A percentile compares a stretch with the other conserved stretches of the same genome.
phyloP scores from a whole-genome alignment of 2,888 invertebrate genomes.

The Pomacea canaliculata region DNA sequence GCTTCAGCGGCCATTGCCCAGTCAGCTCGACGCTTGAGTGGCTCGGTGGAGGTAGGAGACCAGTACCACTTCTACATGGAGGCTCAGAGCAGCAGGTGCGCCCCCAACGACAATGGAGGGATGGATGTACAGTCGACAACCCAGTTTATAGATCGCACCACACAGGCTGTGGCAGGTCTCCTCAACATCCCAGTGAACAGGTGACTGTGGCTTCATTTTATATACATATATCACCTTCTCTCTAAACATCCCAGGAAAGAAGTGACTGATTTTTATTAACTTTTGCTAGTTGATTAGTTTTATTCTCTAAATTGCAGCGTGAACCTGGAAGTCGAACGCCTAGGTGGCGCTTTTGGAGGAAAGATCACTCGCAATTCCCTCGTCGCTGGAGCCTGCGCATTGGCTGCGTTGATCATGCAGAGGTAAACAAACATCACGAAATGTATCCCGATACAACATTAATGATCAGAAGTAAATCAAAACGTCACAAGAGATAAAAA shows the following conservation, averaged over 20 bases:
- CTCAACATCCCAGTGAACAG: constrained; percentile 54
- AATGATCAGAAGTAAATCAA: no score
- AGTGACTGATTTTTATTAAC: no score
- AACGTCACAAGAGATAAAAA: no score
- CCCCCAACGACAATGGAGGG: constrained; percentile 77
- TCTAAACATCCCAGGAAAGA: no score
- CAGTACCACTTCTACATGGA: constrained; percentile 78
- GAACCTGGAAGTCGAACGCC: constrained; percentile 78
- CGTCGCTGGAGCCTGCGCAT: constrained; percentile 77
- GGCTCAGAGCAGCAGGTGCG: constrained; percentile 41
- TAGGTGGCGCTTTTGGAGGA: constrained; percentile 86
- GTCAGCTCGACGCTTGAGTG: constrained; percentile 24
- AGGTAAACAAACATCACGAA: constrained; percentile 34
- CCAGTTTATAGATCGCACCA: constrained; percentile 56
- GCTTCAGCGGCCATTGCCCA: constrained; percentile 27
- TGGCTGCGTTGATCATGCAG: constrained; percentile 72
- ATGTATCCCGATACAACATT: no score
- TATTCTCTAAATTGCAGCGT: constrained; percentile 71
- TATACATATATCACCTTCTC: no score
- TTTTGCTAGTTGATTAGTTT: no score
- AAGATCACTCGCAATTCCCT: constrained; percentile 79
- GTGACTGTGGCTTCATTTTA: constrained; percentile 24
- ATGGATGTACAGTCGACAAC: constrained; percentile 74
- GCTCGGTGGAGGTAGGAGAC: constrained; percentile 22
- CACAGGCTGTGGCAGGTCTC: constrained; percentile 50